Evolutionary conservation across 2,888 invertebrate genomes (phyloP), one percentile per base, ranked within the genome.

Genomic region (Eurytoma californica): DNA sequence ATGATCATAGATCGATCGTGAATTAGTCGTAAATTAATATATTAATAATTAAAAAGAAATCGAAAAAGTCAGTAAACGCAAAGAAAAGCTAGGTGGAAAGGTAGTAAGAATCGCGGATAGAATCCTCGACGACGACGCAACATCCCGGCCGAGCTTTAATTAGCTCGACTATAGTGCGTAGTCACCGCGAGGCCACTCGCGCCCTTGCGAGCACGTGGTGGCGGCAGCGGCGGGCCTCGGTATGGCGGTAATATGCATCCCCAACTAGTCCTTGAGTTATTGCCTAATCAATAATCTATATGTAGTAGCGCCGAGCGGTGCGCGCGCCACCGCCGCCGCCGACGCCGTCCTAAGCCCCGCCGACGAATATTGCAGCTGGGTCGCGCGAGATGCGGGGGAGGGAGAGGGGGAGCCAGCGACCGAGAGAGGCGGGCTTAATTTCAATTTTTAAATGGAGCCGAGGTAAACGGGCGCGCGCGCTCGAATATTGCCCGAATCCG

Each of bases 221-320:
- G 30, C 18, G 30, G 60, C 55, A 30, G 69, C 72, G 51, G 55
- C 14, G 65, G 78, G 53, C 72, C 66, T 20, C 80, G 86, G 86
- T 86, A 88, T 88, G 88, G 87, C 86, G 53, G 87, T 88, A 89
- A 90, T 89, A 88, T 88, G 88, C 88, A 88, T 86, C 88, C 66
- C 89, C 88, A 85, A 88, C 88, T 87, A 89, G 89, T 89, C 89
- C 89, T 89, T 90, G 89, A 90, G 88, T 90, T 89, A 89, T 90
- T 88, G 88, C 89, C 88, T 88, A 89, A 90, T 90, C 89, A 89
- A 90, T 90, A 90, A 90, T 89, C 89, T 89, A 90, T 90, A 90
- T 88, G 88, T 87, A 87, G 89, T 85, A 85, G 84, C n/a, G 53
- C 18, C 63, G 16, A 84, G 84, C 83, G 84, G 83, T 85, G 84